Evolutionary conservation across 2,888 invertebrate species (phyloP), one percentile per base, ranked within the genome.

Genomic region (Synergus umbraculus): DNA sequence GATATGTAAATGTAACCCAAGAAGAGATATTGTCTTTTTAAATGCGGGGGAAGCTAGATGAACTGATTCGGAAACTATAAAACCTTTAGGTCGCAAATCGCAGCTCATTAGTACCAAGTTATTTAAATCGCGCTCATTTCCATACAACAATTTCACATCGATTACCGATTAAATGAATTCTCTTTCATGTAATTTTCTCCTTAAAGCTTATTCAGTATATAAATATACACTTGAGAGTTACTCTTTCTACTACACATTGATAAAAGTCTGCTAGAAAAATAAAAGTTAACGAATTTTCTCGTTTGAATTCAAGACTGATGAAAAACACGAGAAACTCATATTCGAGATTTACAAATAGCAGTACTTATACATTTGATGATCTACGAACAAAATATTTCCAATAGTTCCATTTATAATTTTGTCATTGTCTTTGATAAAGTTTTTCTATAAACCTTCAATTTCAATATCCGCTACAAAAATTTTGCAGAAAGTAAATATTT

Each of bases 51-150:
- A 54, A 54, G 49, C 15, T 37, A n/a, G 49, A n/a, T 73, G 73
- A 49, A 41, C 54, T 73, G 54, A 54, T 54, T 49, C 37, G 37
- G 37, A 73, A 73, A 54, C 73, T 73, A 73, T 73, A 73, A 73
- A 22, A 4, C 73, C 49, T 54, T 73, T 41, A n/a, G 54, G 37
- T 73, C 54, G 73, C 73, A 73, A 73, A 73, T 73, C 73, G 37
- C n/a, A 73, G 54, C 49, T 73, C 73, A 73, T 73, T 73, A 73
- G 73, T 54, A 49, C 69, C 69, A 67, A 69, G 73, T 54, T 73
- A 73, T 73, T 73, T 73, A 73, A 73, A 73, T 54, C 37, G 54
- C 37, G 49, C 73, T 73, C 73, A 73, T 73, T 54, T 73, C 54
- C 54, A 73, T 73, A 54, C 54, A 73, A 37, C 73, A 54, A 73